phyloP scores from a whole-genome alignment of 2,113 vertebrate species.

The Trichechus manatus region DNA sequence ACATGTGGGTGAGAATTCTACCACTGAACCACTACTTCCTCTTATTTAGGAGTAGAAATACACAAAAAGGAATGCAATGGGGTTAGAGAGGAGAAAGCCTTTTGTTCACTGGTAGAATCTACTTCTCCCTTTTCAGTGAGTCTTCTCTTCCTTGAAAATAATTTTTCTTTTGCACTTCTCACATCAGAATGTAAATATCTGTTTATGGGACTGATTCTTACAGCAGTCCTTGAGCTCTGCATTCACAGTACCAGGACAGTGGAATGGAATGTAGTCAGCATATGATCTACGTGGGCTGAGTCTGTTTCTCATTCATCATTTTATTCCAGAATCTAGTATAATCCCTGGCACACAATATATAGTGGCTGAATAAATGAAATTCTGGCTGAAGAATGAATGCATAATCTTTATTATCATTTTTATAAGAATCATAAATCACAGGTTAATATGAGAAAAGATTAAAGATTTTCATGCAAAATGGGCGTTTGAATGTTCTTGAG shows the following conservation, averaged over 20 bases:
- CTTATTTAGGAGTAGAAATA: not conserved
- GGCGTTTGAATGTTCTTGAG: not conserved
- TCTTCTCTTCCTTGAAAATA: not conserved
- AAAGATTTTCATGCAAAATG: conserved; percentile 8
- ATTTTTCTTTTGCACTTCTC: not conserved
- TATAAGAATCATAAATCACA: conserved; percentile 63
- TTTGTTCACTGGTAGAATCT: not conserved
- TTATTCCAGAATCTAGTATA: not conserved
- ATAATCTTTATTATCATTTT: conserved; percentile 56
- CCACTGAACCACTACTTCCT: not conserved
- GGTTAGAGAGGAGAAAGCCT: not conserved
- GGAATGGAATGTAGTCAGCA: not conserved
- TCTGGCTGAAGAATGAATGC: conserved; percentile 14
- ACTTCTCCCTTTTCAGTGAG: not conserved
- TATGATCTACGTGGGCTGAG: not conserved
- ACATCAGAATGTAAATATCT: not conserved
- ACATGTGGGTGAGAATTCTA: not conserved
- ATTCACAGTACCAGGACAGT: fast-evolving
- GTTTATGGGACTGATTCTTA: not conserved
- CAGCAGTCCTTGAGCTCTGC: not conserved
- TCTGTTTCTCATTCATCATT: conserved; percentile 36
- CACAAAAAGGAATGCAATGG: not conserved
- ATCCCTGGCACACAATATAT: not conserved
- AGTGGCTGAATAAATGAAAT: conserved; percentile 49
- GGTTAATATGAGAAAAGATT: conserved; percentile 26